Base-by-base conservation (phyloP, 2,888 invertebrate species). In the Molanna angustata region DNA sequence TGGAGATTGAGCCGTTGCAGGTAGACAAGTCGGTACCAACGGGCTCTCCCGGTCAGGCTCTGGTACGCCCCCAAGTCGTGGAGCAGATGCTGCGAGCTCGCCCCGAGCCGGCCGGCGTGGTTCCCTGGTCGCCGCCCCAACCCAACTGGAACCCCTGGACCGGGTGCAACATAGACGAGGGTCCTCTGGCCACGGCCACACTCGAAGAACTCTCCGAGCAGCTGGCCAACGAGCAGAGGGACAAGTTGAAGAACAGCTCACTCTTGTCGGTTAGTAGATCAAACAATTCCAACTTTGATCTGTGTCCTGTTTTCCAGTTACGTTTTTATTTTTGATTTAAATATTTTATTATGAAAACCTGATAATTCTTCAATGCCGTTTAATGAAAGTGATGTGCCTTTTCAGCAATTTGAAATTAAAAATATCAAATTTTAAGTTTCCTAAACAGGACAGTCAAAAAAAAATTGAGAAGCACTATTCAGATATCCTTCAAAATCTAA, bases 81-180 rank as follows among this genome's bases (percentile, higher is more conserved):
- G 86, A 83, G 48, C 82, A 84, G 50, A 88, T 90, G 71, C 71
- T 80, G 11, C 79, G 82, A 11, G 80, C 83, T 0, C 76, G 80
- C 33, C 80, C 80, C 0, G 78, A 80, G 22, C 72, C 80, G 1
- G 84, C 84, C 0, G 90, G 90, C 0, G 93, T 94, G 0, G 93
- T 99, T 1, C 85, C 94, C 0, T 99, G 98, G 98, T 90, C 94
- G 0, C 98, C 98, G 1, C 96, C 98, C 0, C 86, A 88, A 64
- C 83, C 84, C 3, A 99, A 99, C 70, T 99, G 98, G 97, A 95
- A 99, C 70, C 89, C 96, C 0, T 99, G 98, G 98, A 88, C 86
- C 13, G 90, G 87, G 0, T 94, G 93, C 64, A 98, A 98, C 67
- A 96, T 99, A 64, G 83, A 98, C 63, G 97, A 98, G 68, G 95